A percentile compares a stretch with the other conserved stretches of the same genome.
These are phyloP conservation scores for Scaptomyza cyrtandrae DNA, from an alignment of 2,888 invertebrate genomes.

Conservation along the genomic window DNA sequence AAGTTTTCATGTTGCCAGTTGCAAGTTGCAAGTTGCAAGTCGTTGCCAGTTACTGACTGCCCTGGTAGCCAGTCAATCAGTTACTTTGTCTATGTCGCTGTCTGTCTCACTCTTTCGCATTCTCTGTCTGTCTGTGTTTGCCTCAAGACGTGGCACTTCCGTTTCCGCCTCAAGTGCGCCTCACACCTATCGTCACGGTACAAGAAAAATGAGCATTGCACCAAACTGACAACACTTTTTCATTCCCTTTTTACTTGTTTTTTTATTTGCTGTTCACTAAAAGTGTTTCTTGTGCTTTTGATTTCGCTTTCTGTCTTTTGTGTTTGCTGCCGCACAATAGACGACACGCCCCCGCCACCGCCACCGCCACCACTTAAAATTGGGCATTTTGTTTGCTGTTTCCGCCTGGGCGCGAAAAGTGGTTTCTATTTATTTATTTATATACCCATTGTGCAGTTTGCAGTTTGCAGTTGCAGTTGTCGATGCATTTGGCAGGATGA, in stretches of 20 bases:
- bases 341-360: background rate
- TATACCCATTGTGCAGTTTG: conserved; percentile 62
- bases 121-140: conserved; percentile 29
- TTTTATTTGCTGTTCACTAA: conserved; percentile 5
- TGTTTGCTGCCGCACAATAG: conserved; percentile 45
- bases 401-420: conserved; percentile 70
- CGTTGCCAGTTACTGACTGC: conserved; percentile 24
- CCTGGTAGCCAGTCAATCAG: conserved; percentile 62
- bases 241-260: background rate
- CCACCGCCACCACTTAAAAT: background rate
- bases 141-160: conserved; percentile 75
- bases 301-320: conserved; percentile 60
- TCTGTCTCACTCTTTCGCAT: background rate
- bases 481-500: conserved; percentile 9
- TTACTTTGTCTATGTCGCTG: conserved; percentile 21
- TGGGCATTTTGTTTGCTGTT: conserved; percentile 53
- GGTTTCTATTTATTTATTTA: conserved; percentile 76
- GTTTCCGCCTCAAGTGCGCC: conserved; percentile 67
- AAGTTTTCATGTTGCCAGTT: conserved; percentile 24
- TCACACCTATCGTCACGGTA: conserved; percentile 6
- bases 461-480: conserved; percentile 41
- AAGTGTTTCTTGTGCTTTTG: conserved; percentile 62
- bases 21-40: conserved; percentile 19
- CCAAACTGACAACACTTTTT: conserved; percentile 66
- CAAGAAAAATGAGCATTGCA: conserved; percentile 66